Evolutionary conservation across 2,113 vertebrate genomes (phyloP), one percentile per base, ranked within the genome.

Genomic region (Lagopus leucura): DNA sequence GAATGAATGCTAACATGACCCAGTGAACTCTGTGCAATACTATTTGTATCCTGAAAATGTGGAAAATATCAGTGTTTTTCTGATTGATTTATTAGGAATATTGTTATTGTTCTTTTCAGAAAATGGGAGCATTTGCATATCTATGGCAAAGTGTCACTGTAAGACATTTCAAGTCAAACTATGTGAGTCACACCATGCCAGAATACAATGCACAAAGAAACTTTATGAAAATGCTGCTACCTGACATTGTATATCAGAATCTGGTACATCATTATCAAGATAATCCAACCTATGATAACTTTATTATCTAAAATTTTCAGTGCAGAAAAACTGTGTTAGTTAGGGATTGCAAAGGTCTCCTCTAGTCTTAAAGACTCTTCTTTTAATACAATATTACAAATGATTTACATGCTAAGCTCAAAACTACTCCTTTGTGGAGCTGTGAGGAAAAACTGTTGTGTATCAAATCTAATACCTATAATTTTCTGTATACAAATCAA

Each of bases 81-180:
- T 74, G 63, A 65, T 32, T 71, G 22, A 19, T 88, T 95, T 94
- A 88, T 74, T 38, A 60, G 67, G 34, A 81, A 3, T 47, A 47
- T 88, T 81, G 83, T 92, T 94, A 96, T 86, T 93, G 55, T 54
- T 96, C 32, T 91, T 86, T 95, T 92, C 88, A 88, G 76, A 93
- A 93, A 90, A 93, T 67, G 32, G 52, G 25, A 57, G 1, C 32
- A 95, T 96, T 96, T 95, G 69, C 93, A 88, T 96, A 95, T 94
- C 90, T 92, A 81, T 83, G 90, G 90, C 69, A 88, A 94, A 65
- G 20, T 93, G 93, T 90, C 88, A 81, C 19, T 83, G 83, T 63
- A 88, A 91, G 92, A 86, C 72, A 43, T 50, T 77, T 83, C 61
- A 92, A 47, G 28, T 57, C 38, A 93, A 90, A 65, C 57, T 74